Conservation (phyloP, 1,140 invertebrate species). For the Chionoecetes opilio region DNA sequence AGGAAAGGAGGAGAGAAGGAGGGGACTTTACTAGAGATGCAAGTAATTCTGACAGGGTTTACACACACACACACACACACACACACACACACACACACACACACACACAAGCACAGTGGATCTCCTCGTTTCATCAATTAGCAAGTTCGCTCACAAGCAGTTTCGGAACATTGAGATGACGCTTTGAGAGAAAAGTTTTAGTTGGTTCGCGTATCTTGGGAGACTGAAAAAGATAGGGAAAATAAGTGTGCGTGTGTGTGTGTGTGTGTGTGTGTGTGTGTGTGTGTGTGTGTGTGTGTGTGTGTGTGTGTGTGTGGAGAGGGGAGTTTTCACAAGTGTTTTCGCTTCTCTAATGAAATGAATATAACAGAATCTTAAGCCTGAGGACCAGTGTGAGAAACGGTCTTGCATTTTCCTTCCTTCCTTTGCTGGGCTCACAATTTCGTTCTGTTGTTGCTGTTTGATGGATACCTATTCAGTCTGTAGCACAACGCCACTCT, state of each 20-base stretch:
- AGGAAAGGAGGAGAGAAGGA: not conserved
- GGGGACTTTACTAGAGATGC: not conserved
- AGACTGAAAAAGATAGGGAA: not conserved
- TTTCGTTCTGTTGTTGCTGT: not conserved
- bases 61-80: not conserved
- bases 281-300: constrained; percentile 30
- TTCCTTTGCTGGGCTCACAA: too few species aligned
- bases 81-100: not conserved
- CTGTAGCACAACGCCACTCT: too few species aligned
- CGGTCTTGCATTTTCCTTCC: too few species aligned
- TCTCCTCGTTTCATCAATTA: constrained; percentile 27
- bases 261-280: not conserved
- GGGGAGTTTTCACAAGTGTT: not conserved
- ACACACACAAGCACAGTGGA: not conserved
- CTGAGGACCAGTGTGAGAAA: too few species aligned
- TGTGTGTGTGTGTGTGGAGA: not conserved
- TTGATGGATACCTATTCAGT: not conserved
- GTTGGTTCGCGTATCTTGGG: constrained; percentile 9
- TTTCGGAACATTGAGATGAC: constrained; percentile 20
- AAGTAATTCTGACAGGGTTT: too few species aligned
- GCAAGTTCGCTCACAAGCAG: constrained; percentile 14
- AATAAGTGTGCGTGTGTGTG: not conserved
- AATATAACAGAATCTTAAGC: not conserved
- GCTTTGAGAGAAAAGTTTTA: constrained; percentile 22
- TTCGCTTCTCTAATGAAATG: constrained; percentile 20